A percentile compares a stretch with the other conserved stretches of the same genome.
phyloP scores from a whole-genome alignment of 2,888 invertebrate genomes.

The Muscina levida region DNA sequence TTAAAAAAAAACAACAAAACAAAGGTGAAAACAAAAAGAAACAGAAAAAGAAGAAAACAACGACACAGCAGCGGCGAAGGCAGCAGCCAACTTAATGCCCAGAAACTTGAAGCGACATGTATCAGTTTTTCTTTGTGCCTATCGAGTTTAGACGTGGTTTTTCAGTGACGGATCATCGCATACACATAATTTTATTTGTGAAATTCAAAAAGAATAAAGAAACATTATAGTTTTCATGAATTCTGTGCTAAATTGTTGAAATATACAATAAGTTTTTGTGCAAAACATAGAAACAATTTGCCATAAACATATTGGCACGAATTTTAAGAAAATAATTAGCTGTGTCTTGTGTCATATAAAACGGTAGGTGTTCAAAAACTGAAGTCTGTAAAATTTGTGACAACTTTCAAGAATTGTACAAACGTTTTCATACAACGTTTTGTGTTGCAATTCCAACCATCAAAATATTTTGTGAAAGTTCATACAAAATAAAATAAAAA shows the following conservation, averaged over 20 bases:
- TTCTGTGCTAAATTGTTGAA: background rate
- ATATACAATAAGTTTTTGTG: background rate
- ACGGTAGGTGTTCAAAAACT: background rate
- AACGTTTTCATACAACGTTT: too few relatives aligned
- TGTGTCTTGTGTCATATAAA: background rate
- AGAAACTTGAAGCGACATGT: constrained; percentile 53
- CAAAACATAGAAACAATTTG: background rate
- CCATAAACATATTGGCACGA: too few relatives aligned
- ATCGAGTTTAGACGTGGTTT: constrained; percentile 61
- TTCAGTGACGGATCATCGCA: constrained; percentile 18
- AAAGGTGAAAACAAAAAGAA: constrained; percentile 20
- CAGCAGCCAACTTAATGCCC: constrained; percentile 45
- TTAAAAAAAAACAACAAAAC: constrained; percentile 30
- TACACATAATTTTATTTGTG: constrained; percentile 19
- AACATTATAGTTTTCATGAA: constrained; percentile 7
- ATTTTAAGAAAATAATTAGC: background rate
- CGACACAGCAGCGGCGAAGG: background rate
- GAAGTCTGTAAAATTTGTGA: too few relatives aligned
- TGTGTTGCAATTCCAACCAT: too few relatives aligned
- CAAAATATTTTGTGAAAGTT: background rate
- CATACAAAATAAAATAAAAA: background rate
- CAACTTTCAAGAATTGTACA: too few relatives aligned
- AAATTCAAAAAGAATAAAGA: constrained; percentile 34
- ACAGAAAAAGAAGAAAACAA: background rate
- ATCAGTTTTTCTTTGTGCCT: constrained; percentile 68